Conservation (phyloP, 2,113 vertebrate genomes). For the Sclerurus mexicanus region DNA sequence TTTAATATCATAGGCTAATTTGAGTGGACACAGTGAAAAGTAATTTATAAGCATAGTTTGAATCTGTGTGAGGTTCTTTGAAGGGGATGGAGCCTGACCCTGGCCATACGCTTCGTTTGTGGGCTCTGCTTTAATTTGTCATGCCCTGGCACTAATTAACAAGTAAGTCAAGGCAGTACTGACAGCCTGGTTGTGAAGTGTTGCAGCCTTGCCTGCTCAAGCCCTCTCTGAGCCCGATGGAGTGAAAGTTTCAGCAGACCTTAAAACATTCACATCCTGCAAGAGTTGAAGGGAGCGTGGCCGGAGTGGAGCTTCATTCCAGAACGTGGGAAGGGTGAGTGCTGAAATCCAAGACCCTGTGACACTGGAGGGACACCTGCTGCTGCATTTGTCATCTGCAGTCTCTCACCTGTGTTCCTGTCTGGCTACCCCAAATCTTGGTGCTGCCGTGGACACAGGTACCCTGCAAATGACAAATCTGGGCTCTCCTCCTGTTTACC, state of each 20-base stretch:
- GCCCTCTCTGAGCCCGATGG: neutral
- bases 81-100: neutral
- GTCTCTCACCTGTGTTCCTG: neutral
- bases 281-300: neutral
- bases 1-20: neutral
- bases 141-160: neutral
- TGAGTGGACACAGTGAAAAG: neutral
- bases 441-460: neutral
- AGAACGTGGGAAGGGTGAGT: neutral
- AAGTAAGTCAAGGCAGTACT: neutral
- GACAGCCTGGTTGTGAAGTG: neutral
- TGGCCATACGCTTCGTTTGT: neutral
- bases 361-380: accelerated
- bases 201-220: neutral
- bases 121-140: neutral
- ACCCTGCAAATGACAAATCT: neutral
- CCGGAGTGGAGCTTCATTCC: neutral
- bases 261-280: neutral
- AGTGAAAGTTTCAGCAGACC: neutral
- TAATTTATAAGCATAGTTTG: neutral
- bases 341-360: neutral
- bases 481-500: neutral
- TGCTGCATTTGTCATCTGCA: neutral
- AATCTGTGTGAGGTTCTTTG: neutral
- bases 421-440: neutral